Conservation (phyloP, 1,140 invertebrate genomes). For the Calosoma granatense region DNA sequence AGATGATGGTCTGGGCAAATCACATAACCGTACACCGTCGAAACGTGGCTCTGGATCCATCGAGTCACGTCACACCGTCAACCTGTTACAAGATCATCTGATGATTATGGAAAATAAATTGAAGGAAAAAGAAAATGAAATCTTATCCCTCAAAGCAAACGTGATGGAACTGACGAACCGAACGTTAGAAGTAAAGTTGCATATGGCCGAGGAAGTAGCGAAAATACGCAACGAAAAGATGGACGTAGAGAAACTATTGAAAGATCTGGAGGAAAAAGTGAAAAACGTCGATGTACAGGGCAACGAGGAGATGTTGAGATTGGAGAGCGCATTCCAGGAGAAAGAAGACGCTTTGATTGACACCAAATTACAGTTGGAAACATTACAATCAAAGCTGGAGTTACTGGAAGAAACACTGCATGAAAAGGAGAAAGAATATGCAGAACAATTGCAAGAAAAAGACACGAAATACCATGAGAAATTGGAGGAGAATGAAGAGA, state of each 20-base stretch:
- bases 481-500: slow-evolving; percentile 20
- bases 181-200: slow-evolving; percentile 37
- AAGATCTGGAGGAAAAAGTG: slow-evolving; percentile 34
- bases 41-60: slow-evolving; percentile 13
- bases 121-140: slow-evolving; percentile 35
- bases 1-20: slow-evolving; percentile 16
- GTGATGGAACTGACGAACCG: slow-evolving; percentile 32
- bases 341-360: background rate
- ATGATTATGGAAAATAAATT: slow-evolving; percentile 38
- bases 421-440: slow-evolving; percentile 19
- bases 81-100: slow-evolving; percentile 38
- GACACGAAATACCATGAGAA: slow-evolving; percentile 27
- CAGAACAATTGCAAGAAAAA: slow-evolving; percentile 26
- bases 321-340: background rate
- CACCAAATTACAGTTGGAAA: background rate
- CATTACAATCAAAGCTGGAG: slow-evolving; percentile 20
- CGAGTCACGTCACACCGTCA: background rate
- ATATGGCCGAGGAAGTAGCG: slow-evolving; percentile 34
- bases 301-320: background rate
- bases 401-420: slow-evolving; percentile 22
- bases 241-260: slow-evolving; percentile 29
- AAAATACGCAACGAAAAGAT: slow-evolving; percentile 29
- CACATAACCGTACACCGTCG: slow-evolving; percentile 24
- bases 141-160: slow-evolving; percentile 33
- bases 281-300: background rate